Evolutionary conservation across 2,888 invertebrate genomes (phyloP).

Genomic region (Trypoxylon attenuatum): DNA sequence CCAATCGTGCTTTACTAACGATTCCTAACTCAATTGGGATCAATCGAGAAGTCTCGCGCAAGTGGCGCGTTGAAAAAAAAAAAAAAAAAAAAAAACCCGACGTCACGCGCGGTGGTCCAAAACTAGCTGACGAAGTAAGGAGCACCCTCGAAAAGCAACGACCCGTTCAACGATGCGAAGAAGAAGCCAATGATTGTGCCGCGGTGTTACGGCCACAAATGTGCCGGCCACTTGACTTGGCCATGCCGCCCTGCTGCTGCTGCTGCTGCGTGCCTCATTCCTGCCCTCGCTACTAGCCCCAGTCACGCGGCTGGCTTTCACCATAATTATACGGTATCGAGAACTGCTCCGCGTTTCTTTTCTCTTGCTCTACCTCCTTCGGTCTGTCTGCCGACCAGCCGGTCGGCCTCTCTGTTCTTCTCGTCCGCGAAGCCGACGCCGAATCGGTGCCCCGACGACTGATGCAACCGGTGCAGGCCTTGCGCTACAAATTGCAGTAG

Average conservation of each 20-base stretch:
- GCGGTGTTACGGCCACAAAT: conserved; percentile 44
- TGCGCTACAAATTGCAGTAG: conserved; percentile 61
- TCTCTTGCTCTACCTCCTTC: too few relatives aligned
- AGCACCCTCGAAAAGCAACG: conserved; percentile 13
- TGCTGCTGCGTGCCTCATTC: conserved; percentile 15
- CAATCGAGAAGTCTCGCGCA: conserved; percentile 33
- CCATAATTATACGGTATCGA: conserved; percentile 64
- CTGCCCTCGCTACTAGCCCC: conserved; percentile 17
- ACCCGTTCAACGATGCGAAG: not conserved
- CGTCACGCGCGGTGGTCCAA: not conserved
- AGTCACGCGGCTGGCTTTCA: conserved; percentile 62
- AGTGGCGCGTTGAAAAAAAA: conserved; percentile 16
- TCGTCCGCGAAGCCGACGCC: not conserved
- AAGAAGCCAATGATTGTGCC: conserved; percentile 32
- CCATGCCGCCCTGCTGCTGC: conserved; percentile 17
- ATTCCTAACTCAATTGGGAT: conserved; percentile 47
- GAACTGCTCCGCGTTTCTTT: conserved; percentile 20
- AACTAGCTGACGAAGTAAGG: conserved; percentile 35
- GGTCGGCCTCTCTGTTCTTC: too few relatives aligned
- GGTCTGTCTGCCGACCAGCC: too few relatives aligned
- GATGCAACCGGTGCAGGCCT: conserved; percentile 64
- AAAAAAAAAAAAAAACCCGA: too few relatives aligned
- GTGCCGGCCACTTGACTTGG: conserved; percentile 34
- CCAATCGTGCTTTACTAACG: conserved; percentile 31
- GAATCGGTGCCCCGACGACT: conserved; percentile 46